A percentile compares a stretch with the other conserved stretches of the same genome.
phyloP scores from a whole-genome alignment of 1,140 invertebrate species.

The Trichonephila clavata region DNA sequence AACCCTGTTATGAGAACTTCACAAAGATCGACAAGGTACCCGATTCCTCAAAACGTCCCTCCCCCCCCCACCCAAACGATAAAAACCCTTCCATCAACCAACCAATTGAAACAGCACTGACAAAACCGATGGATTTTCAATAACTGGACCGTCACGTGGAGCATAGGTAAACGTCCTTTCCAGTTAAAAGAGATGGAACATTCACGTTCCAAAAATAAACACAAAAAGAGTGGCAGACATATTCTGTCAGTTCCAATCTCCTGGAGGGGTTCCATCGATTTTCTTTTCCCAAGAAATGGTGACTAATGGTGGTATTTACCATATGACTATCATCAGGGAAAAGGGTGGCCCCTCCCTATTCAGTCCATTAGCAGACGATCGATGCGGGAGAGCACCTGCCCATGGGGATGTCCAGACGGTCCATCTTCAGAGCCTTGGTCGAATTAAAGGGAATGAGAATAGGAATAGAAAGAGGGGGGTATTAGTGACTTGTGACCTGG shows the following conservation, averaged over 20 bases:
- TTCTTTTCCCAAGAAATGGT: neutral
- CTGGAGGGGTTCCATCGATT: neutral
- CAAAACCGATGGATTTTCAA: too few species aligned
- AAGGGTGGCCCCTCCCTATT: neutral
- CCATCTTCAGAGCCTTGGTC: neutral
- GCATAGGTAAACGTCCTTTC: neutral
- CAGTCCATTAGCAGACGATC: slow-evolving; percentile 9
- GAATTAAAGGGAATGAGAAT: neutral
- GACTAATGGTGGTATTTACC: slow-evolving; percentile 12
- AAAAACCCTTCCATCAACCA: too few species aligned
- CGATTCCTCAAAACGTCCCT: too few species aligned
- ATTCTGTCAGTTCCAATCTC: neutral
- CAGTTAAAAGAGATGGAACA: neutral
- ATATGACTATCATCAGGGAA: slow-evolving; percentile 1
- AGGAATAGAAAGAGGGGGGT: neutral
- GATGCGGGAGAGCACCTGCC: neutral
- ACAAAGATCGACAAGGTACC: too few species aligned
- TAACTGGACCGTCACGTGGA: too few species aligned
- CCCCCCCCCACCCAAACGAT: too few species aligned
- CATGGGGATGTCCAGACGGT: neutral
- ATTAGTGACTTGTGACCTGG: neutral
- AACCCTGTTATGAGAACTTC: too few species aligned
- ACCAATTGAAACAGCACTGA: too few species aligned
- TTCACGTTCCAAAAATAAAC: neutral
- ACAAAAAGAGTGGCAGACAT: neutral